Conservation (phyloP, 2,797 vertebrate species). For the Pterois miles region DNA sequence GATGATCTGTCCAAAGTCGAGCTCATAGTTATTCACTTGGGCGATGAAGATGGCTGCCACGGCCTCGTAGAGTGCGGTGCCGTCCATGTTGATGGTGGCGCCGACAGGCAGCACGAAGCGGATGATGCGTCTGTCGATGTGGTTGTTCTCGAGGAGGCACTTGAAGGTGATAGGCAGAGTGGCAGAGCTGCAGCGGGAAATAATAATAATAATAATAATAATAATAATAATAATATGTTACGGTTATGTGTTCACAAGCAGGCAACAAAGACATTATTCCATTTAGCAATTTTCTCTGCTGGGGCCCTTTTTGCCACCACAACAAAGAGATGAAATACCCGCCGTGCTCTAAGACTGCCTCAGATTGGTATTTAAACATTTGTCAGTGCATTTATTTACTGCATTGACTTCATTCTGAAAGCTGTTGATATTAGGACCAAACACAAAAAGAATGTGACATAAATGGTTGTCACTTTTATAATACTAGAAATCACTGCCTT, state of each 20-base stretch:
- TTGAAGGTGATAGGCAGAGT: conserved; percentile 99
- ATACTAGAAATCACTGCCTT: not conserved
- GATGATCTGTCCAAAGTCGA: conserved; percentile 98
- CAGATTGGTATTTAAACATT: not conserved
- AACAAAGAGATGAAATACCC: not conserved
- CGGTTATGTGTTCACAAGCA: not conserved
- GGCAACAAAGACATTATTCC: not conserved
- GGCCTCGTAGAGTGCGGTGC: conserved; percentile 95
- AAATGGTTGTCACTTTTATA: not conserved
- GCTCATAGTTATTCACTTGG: conserved; percentile 98
- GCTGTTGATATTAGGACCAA: not conserved
- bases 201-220: not conserved
- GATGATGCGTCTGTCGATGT: conserved; percentile 95
- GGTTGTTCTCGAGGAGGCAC: conserved; percentile 99
- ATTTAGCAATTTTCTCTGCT: not conserved
- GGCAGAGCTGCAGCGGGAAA: conserved; percentile 87
- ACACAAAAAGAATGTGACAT: not conserved
- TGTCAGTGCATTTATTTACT: not conserved
- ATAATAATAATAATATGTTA: not conserved
- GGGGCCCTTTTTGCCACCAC: not conserved
- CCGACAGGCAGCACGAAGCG: conserved; percentile 97
- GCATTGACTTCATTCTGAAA: not conserved
- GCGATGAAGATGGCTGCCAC: conserved; percentile 98
- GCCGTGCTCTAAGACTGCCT: not conserved
- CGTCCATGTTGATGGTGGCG: conserved; percentile 99